Evolutionary conservation across 1,140 invertebrate species (phyloP).

Genomic region (Bombus balteatus): DNA sequence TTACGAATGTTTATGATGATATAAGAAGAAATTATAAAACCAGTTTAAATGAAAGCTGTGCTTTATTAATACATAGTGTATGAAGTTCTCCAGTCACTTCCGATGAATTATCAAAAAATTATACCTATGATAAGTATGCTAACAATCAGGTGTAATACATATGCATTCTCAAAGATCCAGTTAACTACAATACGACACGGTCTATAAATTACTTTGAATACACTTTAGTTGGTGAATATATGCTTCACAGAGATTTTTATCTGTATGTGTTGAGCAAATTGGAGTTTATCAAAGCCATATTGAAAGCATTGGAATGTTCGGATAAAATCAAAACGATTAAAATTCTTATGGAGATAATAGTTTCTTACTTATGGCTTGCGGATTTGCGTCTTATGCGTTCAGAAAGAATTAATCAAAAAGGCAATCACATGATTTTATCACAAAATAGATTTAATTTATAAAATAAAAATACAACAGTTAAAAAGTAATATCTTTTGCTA

Average conservation of each 20-base stretch:
- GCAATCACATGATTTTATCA: neutral
- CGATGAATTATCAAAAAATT: constrained; percentile 24
- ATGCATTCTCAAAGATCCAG: neutral
- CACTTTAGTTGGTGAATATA: neutral
- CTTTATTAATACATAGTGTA: neutral
- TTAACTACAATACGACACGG: constrained; percentile 1
- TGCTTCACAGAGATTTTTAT: neutral
- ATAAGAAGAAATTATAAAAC: constrained; percentile 8
- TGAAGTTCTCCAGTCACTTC: constrained; percentile 15
- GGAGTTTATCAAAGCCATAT: neutral
- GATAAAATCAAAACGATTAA: neutral
- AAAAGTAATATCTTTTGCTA: neutral
- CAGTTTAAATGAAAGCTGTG: neutral
- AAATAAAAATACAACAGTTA: neutral
- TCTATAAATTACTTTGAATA: constrained; percentile 31
- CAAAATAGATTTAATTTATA: neutral
- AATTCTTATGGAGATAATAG: too few relatives aligned
- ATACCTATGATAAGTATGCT: neutral
- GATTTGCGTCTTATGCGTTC: too few relatives aligned
- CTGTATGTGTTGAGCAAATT: neutral
- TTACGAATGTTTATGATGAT: neutral
- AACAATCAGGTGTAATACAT: constrained; percentile 1
- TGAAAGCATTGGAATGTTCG: neutral
- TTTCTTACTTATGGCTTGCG: too few relatives aligned
- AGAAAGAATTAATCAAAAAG: neutral